Conservation (phyloP, 2,113 vertebrate genomes). For the Meleagris gallopavo region DNA sequence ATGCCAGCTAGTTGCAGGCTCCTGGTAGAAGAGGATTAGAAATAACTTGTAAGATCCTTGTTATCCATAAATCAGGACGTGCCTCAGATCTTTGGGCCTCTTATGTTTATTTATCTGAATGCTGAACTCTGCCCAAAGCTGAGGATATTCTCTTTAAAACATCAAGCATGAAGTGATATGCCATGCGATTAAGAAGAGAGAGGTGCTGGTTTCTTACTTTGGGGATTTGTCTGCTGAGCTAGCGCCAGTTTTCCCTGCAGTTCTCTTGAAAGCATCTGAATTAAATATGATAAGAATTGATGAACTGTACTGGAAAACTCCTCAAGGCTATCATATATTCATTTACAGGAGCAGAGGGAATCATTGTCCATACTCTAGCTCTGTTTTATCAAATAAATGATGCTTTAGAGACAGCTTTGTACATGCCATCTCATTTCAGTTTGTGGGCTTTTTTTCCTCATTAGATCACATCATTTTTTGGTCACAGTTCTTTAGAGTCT, state of each 20-base stretch:
- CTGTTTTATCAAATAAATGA: background rate
- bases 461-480: background rate
- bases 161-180: background rate
- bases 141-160: background rate
- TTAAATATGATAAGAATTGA: conserved; percentile 55
- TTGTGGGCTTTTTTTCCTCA: background rate
- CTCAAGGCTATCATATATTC: conserved; percentile 3
- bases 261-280: conserved; percentile 21
- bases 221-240: background rate
- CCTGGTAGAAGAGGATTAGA: background rate
- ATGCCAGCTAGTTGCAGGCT: background rate
- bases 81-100: background rate
- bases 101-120: background rate
- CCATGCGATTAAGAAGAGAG: background rate
- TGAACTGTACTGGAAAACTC: background rate
- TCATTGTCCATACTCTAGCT: background rate
- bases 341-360: background rate
- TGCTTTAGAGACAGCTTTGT: background rate
- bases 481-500: background rate
- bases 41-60: background rate
- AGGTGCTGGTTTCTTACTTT: background rate
- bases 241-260: background rate
- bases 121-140: background rate
- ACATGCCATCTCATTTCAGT: background rate
- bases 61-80: background rate